These are phyloP conservation scores for Takifugu flavidus DNA, from an alignment of 2,113 vertebrate species.

Conservation along the genomic window DNA sequence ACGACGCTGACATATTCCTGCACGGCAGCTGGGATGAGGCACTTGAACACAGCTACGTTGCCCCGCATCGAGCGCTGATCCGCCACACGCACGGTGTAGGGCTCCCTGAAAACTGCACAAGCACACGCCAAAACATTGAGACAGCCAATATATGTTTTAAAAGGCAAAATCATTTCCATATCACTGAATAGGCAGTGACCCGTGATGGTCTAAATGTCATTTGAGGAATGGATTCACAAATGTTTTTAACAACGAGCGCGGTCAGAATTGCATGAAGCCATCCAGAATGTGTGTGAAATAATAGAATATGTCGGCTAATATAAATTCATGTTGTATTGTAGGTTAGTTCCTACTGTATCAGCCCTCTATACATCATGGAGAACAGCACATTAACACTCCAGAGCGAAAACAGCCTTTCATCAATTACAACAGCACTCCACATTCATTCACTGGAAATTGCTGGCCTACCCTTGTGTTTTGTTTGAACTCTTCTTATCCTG, in stretches of 20 bases:
- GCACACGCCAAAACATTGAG: slow-evolving; percentile 8
- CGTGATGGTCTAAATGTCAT: slow-evolving; percentile 5
- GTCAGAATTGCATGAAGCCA: not conserved
- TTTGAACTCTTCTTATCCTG: slow-evolving; percentile 51
- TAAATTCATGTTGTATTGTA: too few species aligned
- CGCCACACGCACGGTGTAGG: slow-evolving; percentile 98
- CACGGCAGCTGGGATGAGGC: slow-evolving; percentile 98
- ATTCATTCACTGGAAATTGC: slow-evolving; percentile 34
- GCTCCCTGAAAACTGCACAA: slow-evolving; percentile 91
- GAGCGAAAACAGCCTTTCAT: slow-evolving; percentile 40
- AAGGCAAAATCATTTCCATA: not conserved
- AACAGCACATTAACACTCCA: slow-evolving; percentile 44
- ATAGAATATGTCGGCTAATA: not conserved
- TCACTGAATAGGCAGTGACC: slow-evolving; percentile 1
- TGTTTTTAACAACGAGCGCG: not conserved
- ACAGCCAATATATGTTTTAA: not conserved
- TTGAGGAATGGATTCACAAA: not conserved
- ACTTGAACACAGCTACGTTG: slow-evolving; percentile 99
- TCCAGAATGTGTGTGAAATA: not conserved
- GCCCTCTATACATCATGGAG: slow-evolving; percentile 34
- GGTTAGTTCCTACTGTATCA: not conserved
- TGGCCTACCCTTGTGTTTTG: slow-evolving; percentile 25
- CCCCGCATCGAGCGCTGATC: slow-evolving; percentile 99
- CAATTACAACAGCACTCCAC: slow-evolving; percentile 26
- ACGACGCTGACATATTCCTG: slow-evolving; percentile 98